Conservation (phyloP, 1,140 invertebrate species). For the Aphaenogaster rudis region DNA sequence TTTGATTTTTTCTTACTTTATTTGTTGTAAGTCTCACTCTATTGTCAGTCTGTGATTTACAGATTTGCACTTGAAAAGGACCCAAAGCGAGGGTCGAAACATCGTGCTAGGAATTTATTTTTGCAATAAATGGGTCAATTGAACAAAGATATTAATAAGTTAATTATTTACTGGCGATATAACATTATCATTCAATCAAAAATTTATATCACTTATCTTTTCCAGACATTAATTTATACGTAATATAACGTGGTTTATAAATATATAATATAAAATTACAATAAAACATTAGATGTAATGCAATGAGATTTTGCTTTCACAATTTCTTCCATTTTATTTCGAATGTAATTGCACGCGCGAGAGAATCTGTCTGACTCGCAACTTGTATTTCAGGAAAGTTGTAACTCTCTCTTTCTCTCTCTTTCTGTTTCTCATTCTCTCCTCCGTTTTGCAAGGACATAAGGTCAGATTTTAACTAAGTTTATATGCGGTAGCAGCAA, state of each 20-base stretch:
- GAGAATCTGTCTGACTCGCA: background rate
- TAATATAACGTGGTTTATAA: background rate
- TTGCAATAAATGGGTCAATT: too few species aligned
- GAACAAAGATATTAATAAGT: too few species aligned
- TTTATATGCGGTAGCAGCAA: conserved; percentile 4
- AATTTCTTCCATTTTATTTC: background rate
- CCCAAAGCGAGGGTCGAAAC: too few species aligned
- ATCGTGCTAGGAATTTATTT: too few species aligned
- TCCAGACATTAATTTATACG: background rate
- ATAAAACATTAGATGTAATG: background rate
- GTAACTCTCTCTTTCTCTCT: background rate
- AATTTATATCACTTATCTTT: background rate
- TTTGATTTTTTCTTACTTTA: too few species aligned
- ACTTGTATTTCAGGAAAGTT: conserved; percentile 10
- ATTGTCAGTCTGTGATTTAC: too few species aligned
- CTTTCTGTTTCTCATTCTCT: background rate
- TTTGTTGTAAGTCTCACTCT: too few species aligned
- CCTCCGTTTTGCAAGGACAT: background rate
- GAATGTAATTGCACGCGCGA: background rate
- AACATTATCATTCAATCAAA: too few species aligned
- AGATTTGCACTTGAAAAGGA: too few species aligned
- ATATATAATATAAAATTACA: background rate
- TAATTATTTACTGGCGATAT: too few species aligned
- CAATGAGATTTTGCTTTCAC: conserved; percentile 1
- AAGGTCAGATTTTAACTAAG: conserved; percentile 30